Evolutionary conservation across 2,888 invertebrate species (phyloP).

Genomic region (Drosophila neutralis): DNA sequence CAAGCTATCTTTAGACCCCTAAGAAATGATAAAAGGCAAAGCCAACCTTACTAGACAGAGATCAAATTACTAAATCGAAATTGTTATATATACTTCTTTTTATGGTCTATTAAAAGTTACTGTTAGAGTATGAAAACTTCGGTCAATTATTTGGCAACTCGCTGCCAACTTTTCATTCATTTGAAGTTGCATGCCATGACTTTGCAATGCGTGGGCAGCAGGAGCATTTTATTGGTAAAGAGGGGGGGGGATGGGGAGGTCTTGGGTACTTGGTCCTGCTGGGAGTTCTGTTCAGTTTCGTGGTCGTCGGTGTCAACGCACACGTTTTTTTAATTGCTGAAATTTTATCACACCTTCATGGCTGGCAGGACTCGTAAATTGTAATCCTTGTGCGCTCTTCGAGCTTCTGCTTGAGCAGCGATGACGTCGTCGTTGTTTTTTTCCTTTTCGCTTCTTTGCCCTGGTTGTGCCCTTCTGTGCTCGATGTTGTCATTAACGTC

Average conservation of each 20-base stretch:
- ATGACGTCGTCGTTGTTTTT: constrained; percentile 39
- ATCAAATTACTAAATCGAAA: not conserved
- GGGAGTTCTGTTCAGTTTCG: constrained; percentile 33
- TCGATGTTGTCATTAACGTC: constrained; percentile 76
- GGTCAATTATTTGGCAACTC: not conserved
- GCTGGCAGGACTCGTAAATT: constrained; percentile 79
- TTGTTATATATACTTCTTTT: not conserved
- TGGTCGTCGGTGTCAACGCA: constrained; percentile 75
- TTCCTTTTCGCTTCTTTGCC: constrained; percentile 17
- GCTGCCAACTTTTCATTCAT: constrained; percentile 46
- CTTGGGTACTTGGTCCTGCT: constrained; percentile 34
- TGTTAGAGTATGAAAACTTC: constrained; percentile 32
- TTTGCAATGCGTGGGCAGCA: constrained; percentile 40
- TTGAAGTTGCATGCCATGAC: constrained; percentile 69
- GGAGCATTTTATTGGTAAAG: not conserved
- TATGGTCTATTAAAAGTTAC: not conserved
- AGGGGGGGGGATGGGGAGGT: constrained; percentile 7
- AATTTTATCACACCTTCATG: constrained; percentile 81
- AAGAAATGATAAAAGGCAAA: not conserved
- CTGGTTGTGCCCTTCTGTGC: constrained; percentile 46
- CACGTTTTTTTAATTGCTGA: constrained; percentile 80
- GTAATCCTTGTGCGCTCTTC: constrained; percentile 73
- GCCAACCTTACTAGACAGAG: not conserved
- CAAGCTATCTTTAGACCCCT: not conserved
- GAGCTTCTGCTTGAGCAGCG: constrained; percentile 51